Conservation (phyloP, 64 coral and sea anemone species). For the Platygyra sinensis region DNA sequence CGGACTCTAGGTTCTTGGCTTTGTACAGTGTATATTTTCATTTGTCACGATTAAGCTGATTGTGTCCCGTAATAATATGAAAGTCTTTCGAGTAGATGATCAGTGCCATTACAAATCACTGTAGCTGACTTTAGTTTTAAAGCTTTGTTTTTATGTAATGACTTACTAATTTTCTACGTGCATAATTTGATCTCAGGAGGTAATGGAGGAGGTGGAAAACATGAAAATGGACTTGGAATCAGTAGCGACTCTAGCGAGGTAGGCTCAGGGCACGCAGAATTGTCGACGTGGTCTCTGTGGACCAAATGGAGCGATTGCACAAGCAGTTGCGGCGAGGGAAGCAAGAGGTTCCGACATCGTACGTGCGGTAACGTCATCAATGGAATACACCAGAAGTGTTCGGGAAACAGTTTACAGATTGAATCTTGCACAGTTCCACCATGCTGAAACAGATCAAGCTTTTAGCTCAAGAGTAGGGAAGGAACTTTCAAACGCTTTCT, state of each 20-base stretch:
- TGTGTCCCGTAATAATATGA: no score
- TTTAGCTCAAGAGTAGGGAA: no score
- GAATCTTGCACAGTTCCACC: not conserved
- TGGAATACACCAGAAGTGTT: not conserved
- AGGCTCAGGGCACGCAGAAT: not conserved
- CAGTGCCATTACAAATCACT: no score
- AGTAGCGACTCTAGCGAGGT: not conserved
- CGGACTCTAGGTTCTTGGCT: no score
- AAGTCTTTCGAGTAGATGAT: no score
- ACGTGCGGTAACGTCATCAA: not conserved
- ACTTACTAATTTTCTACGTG: not conserved
- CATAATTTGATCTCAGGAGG: not conserved
- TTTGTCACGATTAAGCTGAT: no score
- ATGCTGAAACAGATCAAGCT: not conserved
- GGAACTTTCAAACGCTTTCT: no score
- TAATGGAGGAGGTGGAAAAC: conserved; percentile 1
- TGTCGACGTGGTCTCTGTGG: not conserved
- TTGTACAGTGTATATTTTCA: no score
- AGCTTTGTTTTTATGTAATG: no score
- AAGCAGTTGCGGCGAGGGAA: not conserved
- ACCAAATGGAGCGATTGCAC: not conserved
- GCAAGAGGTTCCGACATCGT: not conserved
- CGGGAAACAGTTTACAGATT: not conserved
- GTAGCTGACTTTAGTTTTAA: no score
- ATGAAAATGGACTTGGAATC: not conserved